Evolutionary conservation across 2,113 vertebrate genomes (phyloP).

Genomic region (Stigmatopora nigra): DNA sequence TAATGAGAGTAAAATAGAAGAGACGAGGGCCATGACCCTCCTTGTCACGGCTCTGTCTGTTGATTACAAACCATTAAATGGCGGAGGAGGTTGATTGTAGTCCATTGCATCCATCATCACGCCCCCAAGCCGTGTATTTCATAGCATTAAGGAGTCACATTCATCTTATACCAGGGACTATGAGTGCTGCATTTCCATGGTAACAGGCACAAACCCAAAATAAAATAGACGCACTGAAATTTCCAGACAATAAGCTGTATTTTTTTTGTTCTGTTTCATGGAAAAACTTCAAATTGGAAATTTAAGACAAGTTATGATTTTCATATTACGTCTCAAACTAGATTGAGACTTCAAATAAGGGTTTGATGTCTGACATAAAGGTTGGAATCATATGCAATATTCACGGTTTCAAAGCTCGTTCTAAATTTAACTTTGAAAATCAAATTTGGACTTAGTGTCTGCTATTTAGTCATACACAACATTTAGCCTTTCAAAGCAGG

Average conservation of each 20-base stretch:
- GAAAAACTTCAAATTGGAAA: too few relatives aligned
- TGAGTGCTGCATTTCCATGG: background rate
- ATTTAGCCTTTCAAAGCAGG: too few relatives aligned
- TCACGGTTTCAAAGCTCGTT: background rate
- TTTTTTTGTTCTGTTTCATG: too few relatives aligned
- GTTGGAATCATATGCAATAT: background rate
- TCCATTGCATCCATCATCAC: constrained; percentile 1
- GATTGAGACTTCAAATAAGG: background rate
- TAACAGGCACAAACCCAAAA: background rate
- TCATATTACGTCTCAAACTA: too few relatives aligned
- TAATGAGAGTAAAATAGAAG: background rate
- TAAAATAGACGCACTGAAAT: background rate
- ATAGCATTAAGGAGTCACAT: background rate
- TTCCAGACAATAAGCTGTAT: too few relatives aligned
- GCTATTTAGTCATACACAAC: too few relatives aligned
- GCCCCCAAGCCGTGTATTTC: background rate
- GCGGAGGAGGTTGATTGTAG: background rate
- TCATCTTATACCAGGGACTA: background rate
- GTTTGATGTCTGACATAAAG: background rate
- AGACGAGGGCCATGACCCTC: background rate
- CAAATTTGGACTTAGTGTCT: too few relatives aligned
- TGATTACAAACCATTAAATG: constrained; percentile 2
- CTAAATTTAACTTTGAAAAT: background rate
- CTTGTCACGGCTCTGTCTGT: background rate
- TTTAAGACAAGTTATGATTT: too few relatives aligned